These are phyloP conservation scores for Campylomormyrus numenius DNA, from an alignment of 2,113 vertebrate genomes.

Conservation along the genomic window DNA sequence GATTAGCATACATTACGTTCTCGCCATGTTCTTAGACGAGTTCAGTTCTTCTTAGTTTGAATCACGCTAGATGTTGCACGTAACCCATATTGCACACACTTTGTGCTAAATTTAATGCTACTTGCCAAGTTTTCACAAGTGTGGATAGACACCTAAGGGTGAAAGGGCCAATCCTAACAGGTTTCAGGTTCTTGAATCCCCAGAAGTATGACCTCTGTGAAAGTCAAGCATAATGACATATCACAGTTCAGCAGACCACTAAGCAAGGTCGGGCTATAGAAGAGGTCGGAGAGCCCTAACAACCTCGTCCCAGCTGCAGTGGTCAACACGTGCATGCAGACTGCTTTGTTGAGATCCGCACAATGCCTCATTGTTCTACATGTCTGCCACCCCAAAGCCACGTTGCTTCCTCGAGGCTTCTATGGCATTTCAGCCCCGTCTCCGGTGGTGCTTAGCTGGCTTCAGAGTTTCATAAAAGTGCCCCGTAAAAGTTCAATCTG, in stretches of 20 bases:
- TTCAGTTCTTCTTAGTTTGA: not conserved
- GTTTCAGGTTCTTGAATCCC: not conserved
- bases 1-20: not conserved
- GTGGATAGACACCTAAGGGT: not conserved
- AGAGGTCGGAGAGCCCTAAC: not conserved
- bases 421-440: not conserved
- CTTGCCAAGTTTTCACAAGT: not conserved
- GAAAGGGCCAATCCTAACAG: not conserved
- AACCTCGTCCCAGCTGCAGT: not conserved
- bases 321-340: not conserved
- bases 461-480: not conserved
- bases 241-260: not conserved
- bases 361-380: not conserved
- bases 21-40: not conserved
- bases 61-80: not conserved
- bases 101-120: not conserved
- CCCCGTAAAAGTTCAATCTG: not conserved
- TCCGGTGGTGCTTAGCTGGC: too few relatives aligned
- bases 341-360: not conserved
- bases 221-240: not conserved
- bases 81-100: not conserved
- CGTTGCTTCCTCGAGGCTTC: not conserved
- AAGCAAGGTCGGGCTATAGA: not conserved
- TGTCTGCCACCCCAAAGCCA: not conserved
- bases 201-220: not conserved